Conservation (phyloP, 2,888 invertebrate genomes). For the Drosophila acutilabella region DNA sequence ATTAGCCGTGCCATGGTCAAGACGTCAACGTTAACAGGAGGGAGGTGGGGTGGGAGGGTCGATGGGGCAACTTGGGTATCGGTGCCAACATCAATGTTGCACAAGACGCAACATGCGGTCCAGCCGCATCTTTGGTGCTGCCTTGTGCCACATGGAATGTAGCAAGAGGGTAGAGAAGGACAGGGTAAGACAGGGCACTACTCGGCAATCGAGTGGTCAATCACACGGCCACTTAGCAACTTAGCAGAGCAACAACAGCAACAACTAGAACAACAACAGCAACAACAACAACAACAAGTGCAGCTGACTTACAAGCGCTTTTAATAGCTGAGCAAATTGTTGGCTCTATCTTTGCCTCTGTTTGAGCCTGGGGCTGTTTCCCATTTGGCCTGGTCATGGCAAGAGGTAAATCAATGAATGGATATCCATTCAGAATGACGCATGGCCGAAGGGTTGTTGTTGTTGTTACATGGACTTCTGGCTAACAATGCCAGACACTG, state of each 20-base stretch:
- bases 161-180: no score
- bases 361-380: conserved; percentile 16
- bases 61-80: conserved; percentile 28
- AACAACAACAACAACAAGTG: conserved; percentile 10
- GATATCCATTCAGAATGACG: conserved; percentile 54
- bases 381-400: conserved; percentile 61
- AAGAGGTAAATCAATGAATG: conserved; percentile 73
- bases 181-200: neutral
- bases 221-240: conserved; percentile 61
- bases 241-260: conserved; percentile 37
- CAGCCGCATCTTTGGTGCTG: conserved; percentile 56
- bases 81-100: conserved; percentile 49
- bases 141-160: conserved; percentile 13
- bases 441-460: conserved; percentile 32
- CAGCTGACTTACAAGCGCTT: conserved; percentile 51
- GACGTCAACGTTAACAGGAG: conserved; percentile 42
- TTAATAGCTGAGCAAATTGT: conserved; percentile 57
- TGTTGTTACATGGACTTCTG: conserved; percentile 12
- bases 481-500: conserved; percentile 38
- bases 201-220: conserved; percentile 57
- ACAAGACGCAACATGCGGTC: conserved; percentile 64
- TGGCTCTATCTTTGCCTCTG: conserved; percentile 24
- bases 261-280: conserved; percentile 8
- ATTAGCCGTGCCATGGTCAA: conserved; percentile 51
- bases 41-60: neutral